A percentile compares a stretch with the other conserved stretches of the same genome.
phyloP scores from a whole-genome alignment of 2,113 vertebrate genomes.

The Vimba vimba region DNA sequence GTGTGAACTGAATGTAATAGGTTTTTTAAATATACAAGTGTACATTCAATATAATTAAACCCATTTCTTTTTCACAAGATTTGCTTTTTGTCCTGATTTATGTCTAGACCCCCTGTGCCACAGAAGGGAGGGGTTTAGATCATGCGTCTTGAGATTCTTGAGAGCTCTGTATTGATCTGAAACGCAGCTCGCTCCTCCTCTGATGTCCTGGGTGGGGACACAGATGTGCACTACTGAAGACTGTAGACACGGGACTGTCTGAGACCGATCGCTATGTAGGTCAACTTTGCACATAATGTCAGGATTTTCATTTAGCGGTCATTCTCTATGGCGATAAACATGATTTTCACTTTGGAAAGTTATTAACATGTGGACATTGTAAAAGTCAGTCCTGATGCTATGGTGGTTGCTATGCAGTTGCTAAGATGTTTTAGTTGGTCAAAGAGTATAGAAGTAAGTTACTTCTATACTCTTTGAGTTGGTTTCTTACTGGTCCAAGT shows the following conservation, averaged over 20 bases:
- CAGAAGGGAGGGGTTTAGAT: slow-evolving; percentile 5
- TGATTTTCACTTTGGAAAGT: not conserved
- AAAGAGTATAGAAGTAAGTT: no score
- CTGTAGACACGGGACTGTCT: slow-evolving; percentile 3
- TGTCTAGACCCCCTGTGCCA: not conserved
- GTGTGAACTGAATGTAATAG: not conserved
- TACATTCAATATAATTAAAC: no score
- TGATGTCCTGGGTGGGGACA: slow-evolving; percentile 30
- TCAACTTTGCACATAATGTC: slow-evolving; percentile 14
- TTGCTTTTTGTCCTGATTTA: not conserved
- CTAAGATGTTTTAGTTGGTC: not conserved
- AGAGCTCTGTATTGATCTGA: slow-evolving; percentile 44
- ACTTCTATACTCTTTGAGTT: no score
- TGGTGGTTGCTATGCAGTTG: not conserved
- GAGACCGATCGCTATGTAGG: slow-evolving; percentile 10
- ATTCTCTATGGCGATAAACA: not conserved
- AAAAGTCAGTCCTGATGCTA: not conserved
- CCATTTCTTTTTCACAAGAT: not conserved
- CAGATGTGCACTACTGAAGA: slow-evolving; percentile 51
- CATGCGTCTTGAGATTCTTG: slow-evolving; percentile 16
- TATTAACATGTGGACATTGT: not conserved
- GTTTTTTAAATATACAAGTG: not conserved
- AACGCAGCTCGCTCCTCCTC: slow-evolving; percentile 25
- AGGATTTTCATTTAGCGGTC: not conserved
- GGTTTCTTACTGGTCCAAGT: not conserved